Evolutionary conservation across 2,797 vertebrate genomes (phyloP).

Genomic region (Ambastaia sidthimunki): DNA sequence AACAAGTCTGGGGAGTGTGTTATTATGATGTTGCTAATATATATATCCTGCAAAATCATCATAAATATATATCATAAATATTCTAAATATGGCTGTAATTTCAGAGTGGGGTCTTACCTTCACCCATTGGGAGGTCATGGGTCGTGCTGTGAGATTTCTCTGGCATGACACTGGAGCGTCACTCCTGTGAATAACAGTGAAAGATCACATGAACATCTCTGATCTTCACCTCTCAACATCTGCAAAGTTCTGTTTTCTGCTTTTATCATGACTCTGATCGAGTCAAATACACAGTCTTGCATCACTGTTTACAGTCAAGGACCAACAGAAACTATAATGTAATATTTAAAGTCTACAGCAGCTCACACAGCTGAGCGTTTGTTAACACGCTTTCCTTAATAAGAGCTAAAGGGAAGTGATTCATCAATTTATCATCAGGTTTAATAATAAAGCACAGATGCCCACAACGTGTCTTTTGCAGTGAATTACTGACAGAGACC

Average conservation of each 20-base stretch:
- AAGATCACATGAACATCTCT: neutral
- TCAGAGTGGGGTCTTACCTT: conserved; percentile 56
- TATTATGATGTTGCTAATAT: no score
- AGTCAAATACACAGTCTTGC: neutral
- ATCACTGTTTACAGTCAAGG: neutral
- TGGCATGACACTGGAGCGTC: conserved; percentile 60
- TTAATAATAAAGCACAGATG: no score
- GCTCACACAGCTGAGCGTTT: neutral
- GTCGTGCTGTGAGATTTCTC: conserved; percentile 55
- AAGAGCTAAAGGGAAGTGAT: neutral
- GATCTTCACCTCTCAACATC: neutral
- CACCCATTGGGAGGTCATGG: conserved; percentile 61
- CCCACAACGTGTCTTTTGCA: neutral
- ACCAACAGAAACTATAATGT: neutral
- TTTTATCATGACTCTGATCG: neutral
- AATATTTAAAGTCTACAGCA: neutral
- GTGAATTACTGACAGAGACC: neutral
- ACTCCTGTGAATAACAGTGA: conserved; percentile 35
- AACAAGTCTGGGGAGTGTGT: no score
- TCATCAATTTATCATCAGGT: neutral
- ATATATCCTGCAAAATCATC: no score
- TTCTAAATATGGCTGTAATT: neutral
- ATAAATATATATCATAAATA: no score
- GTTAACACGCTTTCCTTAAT: neutral
- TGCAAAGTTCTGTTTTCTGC: neutral